Evolutionary conservation across 2,888 invertebrate species (phyloP).

Genomic region (Cetonia aurata): DNA sequence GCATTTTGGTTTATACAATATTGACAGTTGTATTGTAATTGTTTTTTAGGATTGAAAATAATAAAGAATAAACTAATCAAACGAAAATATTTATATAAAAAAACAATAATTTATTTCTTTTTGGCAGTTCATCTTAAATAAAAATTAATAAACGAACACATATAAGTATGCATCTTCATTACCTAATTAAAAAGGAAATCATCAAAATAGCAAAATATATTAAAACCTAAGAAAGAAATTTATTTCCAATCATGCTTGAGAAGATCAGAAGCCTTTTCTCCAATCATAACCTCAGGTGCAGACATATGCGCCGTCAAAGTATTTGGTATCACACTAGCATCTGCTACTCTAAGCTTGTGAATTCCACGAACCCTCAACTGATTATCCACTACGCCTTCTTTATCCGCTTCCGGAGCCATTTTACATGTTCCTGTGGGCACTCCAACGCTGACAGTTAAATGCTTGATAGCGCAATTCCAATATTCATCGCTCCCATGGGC

Average conservation of each 20-base stretch:
- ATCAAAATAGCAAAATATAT: too few relatives aligned
- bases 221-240: not conserved
- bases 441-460: constrained; percentile 79
- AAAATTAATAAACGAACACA: too few relatives aligned
- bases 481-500: constrained; percentile 76
- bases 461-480: constrained; percentile 81
- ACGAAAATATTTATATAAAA: not conserved
- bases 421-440: constrained; percentile 73
- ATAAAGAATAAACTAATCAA: too few relatives aligned
- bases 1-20: too few relatives aligned
- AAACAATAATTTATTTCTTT: too few relatives aligned
- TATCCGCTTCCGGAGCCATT: constrained; percentile 65
- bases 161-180: too few relatives aligned
- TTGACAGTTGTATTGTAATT: too few relatives aligned
- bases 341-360: constrained; percentile 74
- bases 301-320: constrained; percentile 77
- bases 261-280: constrained; percentile 78
- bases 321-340: constrained; percentile 77
- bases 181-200: too few relatives aligned
- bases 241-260: constrained; percentile 66
- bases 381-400: constrained; percentile 67
- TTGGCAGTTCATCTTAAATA: too few relatives aligned
- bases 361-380: constrained; percentile 69
- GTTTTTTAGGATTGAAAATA: too few relatives aligned
- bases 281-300: constrained; percentile 79